Evolutionary conservation across 1,140 invertebrate genomes (phyloP).

Genomic region (Steinernema khuongi): DNA sequence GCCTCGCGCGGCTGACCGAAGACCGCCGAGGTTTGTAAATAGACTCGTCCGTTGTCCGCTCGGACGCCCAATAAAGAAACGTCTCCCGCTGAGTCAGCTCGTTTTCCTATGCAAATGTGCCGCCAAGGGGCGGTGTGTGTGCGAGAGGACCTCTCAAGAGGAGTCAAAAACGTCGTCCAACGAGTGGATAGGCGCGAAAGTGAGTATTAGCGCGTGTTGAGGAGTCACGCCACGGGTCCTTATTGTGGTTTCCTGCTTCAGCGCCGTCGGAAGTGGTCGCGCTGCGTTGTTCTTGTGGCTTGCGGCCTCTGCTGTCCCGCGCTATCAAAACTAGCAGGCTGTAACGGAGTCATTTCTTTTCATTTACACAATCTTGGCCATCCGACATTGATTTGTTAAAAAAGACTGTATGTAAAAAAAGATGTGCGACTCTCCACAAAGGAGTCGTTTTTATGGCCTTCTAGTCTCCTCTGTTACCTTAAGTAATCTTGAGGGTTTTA

Average conservation of each 20-base stretch:
- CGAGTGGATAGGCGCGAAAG: neutral
- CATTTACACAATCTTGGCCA: too few species aligned
- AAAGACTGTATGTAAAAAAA: too few species aligned
- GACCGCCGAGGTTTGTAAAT: conserved; percentile 4
- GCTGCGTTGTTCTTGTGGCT: too few species aligned
- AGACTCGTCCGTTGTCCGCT: neutral
- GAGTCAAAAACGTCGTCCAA: neutral
- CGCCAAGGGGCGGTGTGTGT: neutral
- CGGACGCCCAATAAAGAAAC: neutral
- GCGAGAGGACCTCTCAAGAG: neutral
- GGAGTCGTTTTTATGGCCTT: too few species aligned
- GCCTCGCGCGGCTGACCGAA: neutral
- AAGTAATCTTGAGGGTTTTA: too few species aligned
- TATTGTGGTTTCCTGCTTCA: neutral
- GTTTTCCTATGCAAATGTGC: neutral
- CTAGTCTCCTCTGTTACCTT: too few species aligned
- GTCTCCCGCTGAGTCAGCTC: neutral
- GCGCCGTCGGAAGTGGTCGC: too few species aligned
- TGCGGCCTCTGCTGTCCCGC: too few species aligned
- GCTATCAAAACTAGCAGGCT: too few species aligned
- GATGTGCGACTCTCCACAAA: too few species aligned
- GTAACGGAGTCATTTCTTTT: too few species aligned
- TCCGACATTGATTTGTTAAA: too few species aligned
- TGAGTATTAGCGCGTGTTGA: neutral
- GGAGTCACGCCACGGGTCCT: neutral